These are phyloP conservation scores for Cydia splendana DNA, from an alignment of 1,140 invertebrate genomes.

Conservation along the genomic window DNA sequence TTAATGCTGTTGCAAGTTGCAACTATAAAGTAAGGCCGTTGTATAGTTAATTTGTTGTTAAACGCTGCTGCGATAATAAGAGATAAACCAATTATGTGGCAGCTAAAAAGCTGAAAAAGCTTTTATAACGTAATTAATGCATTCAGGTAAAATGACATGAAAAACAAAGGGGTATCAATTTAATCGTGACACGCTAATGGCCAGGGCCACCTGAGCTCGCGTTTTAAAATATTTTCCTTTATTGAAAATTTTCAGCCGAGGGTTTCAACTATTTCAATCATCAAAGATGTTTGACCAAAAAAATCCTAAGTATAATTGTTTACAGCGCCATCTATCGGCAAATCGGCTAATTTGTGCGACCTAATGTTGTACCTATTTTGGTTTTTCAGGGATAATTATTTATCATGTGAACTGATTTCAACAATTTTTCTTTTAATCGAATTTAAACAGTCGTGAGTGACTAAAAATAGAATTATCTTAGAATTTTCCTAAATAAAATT, in stretches of 20 bases:
- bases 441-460: too few species aligned
- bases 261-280: too few species aligned
- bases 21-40: background rate
- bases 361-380: too few species aligned
- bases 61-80: conserved; percentile 41
- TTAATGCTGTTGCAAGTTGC: conserved; percentile 13
- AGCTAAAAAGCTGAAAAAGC: conserved; percentile 44
- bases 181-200: conserved; percentile 64
- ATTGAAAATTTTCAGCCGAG: conserved; percentile 27
- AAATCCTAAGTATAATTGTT: too few species aligned
- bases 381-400: too few species aligned
- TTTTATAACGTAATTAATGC: conserved; percentile 62
- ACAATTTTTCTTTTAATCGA: too few species aligned
- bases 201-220: conserved; percentile 45
- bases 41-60: background rate
- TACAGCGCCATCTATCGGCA: too few species aligned
- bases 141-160: conserved; percentile 57
- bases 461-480: too few species aligned
- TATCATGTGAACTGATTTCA: too few species aligned
- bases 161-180: conserved; percentile 67
- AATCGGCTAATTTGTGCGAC: too few species aligned
- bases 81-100: conserved; percentile 57
- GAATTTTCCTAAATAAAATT: too few species aligned
- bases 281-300: too few species aligned
- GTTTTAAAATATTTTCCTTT: conserved; percentile 39